Base-by-base conservation (phyloP, 2,797 vertebrate species). In the Falco biarmicus region DNA sequence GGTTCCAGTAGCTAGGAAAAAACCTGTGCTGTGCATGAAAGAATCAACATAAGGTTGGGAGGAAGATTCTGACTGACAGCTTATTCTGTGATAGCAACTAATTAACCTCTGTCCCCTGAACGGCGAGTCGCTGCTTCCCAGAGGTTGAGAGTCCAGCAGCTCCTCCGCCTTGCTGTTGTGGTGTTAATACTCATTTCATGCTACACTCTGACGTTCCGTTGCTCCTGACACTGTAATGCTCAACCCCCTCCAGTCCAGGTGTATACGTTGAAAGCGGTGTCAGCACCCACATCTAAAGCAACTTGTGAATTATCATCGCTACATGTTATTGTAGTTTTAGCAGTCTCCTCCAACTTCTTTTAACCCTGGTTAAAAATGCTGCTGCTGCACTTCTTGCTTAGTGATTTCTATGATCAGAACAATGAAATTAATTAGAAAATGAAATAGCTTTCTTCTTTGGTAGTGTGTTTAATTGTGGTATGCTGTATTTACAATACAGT, bases 381-480 rank as follows among this genome's bases (percentile, higher is more conserved):
- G 5, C 47, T 64, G 16, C 53, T 79, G 45, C 7, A 10, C 34
- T 83, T 80, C 54, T 74, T 66, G 24, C 70, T 78, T 75, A 92
- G 94, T 90, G 91, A 51, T 84, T 87, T 65, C 24, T 92, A 64
- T 95, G 88, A 95, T 94, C 74, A 78, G 43, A 89, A 69, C 81
- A 88, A 43, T 80, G 61, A 60, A 84, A 94, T 87, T 90, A 88
- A 95, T 94, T 93, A 90, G 79, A 73, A 83, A 94, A 76, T 71
- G 32, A 90, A 89, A 92, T 89, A 66, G 31, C 60, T 75, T 89
- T 90, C 78, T 89, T 76, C 22, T 93, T 71, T 81, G 37, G 64
- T 79, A 26, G 48, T 77, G 48, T 63, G 59, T 45, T 90, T 96
- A 78, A 89, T 90, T 89, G 90, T 91, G 65, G 94, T 95, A 63